Base-by-base conservation (phyloP, 2,113 vertebrate genomes). In the Semicossyphus pulcher region DNA sequence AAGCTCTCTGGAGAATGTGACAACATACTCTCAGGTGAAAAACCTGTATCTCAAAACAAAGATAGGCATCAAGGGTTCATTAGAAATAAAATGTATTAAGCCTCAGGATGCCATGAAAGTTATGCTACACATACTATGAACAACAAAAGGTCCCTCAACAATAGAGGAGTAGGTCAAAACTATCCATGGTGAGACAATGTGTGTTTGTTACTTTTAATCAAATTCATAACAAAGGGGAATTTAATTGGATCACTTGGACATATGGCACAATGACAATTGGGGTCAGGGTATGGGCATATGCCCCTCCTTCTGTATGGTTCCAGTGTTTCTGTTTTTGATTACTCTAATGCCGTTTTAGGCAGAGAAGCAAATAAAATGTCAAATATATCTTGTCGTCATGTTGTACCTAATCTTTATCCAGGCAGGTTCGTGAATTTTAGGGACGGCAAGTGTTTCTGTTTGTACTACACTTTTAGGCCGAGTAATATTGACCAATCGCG, bases 21-120 rank as follows among this genome's bases (percentile, higher is more conserved):
- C 48, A 51, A 56, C 29, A 37, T 29, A 56, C 12, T 28, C 4
- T 9, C 1, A 9, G 15, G 21, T 54, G n/a, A 21, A 10, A 70
- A 82, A 82, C 48, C 21, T 18, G 67, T 69, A 63, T 48, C 21
- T 12, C 41, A 54, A 54, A 28, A 16, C 29, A 11, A 42, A 65
- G 4, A 32, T 21, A 10, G 20, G 15, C n/a, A 52, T 10, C 26
- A 37, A 7, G 12, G 52, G 26, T 36, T 44, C 23, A 0, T 16
- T 39, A 6, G 3, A 52, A 23, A 10, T 7, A 12, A 37, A 14
- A 37, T 12, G 36, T 14, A 7, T 21, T 32, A 59, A 49, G 4
- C 7, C 25, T 47, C 18, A 25, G 29, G 39, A 39, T 39, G 29
- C 7, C 10, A 52, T 39, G 6, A 58, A 59, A 39, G n/a, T 29